A percentile compares a stretch with the other conserved stretches of the same genome.
These are phyloP conservation scores for Omphaloscelis lunosa DNA, from an alignment of 2,888 invertebrate species.

Conservation along the genomic window DNA sequence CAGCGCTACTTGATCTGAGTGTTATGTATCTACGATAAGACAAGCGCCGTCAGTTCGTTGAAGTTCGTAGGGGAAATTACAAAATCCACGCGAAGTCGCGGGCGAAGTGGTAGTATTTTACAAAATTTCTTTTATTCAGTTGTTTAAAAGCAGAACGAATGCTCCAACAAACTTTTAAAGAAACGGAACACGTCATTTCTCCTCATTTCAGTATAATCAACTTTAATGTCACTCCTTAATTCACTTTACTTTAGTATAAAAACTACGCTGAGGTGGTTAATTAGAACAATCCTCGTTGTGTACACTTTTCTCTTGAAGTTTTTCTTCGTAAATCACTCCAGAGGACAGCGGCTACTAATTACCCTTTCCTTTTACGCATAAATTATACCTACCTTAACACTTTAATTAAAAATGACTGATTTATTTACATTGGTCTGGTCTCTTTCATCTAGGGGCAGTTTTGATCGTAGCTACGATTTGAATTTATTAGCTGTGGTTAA, in stretches of 20 bases:
- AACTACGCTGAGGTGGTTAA: slow-evolving; percentile 49
- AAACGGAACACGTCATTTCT: slow-evolving; percentile 22
- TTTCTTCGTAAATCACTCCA: slow-evolving; percentile 58
- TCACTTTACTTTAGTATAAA: slow-evolving; percentile 21
- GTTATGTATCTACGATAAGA: too few species aligned
- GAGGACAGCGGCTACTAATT: slow-evolving; percentile 64
- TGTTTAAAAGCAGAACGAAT: background rate
- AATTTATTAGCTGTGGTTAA: slow-evolving; percentile 10
- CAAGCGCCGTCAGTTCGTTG: too few species aligned
- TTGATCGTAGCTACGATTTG: background rate
- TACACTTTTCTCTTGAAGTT: slow-evolving; percentile 46
- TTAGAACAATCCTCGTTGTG: slow-evolving; percentile 52
- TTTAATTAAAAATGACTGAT: slow-evolving; percentile 79
- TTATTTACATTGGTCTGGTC: slow-evolving; percentile 67
- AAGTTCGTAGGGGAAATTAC: too few species aligned
- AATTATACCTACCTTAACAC: slow-evolving; percentile 65
- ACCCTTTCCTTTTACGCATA: slow-evolving; percentile 64
- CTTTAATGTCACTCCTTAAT: slow-evolving; percentile 30
- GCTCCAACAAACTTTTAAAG: slow-evolving; percentile 8
- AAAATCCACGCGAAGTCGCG: too few species aligned
- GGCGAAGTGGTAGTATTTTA: background rate
- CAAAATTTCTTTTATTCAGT: background rate
- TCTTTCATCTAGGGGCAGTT: slow-evolving; percentile 45
- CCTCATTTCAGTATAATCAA: slow-evolving; percentile 39
- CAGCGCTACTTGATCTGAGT: too few species aligned